phyloP scores from a whole-genome alignment of 2,888 invertebrate species.

The Platynereis dumerilii region DNA sequence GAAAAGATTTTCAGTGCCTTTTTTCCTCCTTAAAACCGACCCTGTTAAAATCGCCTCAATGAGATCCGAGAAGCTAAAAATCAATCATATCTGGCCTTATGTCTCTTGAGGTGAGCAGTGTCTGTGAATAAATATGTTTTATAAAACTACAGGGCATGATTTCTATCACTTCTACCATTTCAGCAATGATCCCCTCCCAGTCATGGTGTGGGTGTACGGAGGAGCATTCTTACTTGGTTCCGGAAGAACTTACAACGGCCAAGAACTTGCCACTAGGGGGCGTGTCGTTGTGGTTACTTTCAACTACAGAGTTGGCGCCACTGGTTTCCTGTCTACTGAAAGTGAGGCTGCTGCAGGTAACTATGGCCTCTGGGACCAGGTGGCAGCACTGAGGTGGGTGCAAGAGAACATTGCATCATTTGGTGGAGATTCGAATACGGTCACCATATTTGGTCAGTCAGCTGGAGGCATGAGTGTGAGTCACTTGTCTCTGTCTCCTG shows the following conservation, averaged over 20 bases:
- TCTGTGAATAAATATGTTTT: too few relatives aligned
- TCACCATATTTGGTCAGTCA: conserved; percentile 3
- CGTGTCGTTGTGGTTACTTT: conserved; percentile 2
- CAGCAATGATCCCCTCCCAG: background rate
- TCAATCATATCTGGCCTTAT: too few relatives aligned
- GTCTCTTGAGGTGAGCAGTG: too few relatives aligned
- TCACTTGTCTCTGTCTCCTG: background rate
- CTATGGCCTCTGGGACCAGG: conserved; percentile 8
- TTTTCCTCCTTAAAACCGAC: too few relatives aligned
- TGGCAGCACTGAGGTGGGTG: conserved; percentile 4
- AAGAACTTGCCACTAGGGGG: background rate
- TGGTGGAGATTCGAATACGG: background rate
- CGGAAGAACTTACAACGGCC: background rate
- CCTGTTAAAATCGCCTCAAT: too few relatives aligned
- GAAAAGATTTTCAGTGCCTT: too few relatives aligned
- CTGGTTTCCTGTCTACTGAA: background rate
- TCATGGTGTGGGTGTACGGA: background rate
- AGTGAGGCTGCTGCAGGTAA: background rate
- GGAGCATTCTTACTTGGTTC: conserved; percentile 5
- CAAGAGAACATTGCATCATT: background rate
- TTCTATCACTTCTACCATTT: too few relatives aligned
- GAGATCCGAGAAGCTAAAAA: too few relatives aligned
- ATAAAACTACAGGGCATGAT: too few relatives aligned
- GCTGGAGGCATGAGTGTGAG: conserved; percentile 1
- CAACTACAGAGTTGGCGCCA: conserved; percentile 1